Base-by-base conservation (phyloP, 2,113 vertebrate species). In the Montifringilla adamsi region DNA sequence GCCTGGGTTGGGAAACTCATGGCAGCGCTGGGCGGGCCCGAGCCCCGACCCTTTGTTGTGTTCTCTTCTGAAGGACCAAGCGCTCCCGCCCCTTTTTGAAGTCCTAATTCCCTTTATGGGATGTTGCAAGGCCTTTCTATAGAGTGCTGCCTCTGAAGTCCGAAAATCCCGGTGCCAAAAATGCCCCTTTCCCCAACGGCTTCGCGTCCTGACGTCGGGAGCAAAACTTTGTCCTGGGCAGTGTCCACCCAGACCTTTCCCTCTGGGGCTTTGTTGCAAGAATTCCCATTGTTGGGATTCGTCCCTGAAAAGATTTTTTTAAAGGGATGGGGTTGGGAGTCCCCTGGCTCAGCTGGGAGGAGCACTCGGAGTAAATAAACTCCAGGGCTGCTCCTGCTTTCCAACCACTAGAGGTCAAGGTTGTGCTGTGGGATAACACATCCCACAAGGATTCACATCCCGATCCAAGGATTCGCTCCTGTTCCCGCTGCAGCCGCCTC, bases 351-450 rank as follows among this genome's bases (percentile, higher is more conserved):
- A 7, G 70, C 66, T 1, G 3, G 39, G 31, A 47, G 47, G 47
- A 62, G 37, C 41, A 0, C 44, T 84, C 5, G 41, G 23, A n/a
- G 52, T n/a, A 6, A 67, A 50, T 6, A 1, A 74, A 15, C n/a
- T 11, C 13, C 47, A 4, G 31, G 19, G 80, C 10, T 92, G 0
- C 83, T 90, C 21, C 84, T 67, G 50, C 64, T 50, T 58, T 8
- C 10, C 49, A 23, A 4, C 98, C 98, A 62, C 98, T 97, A 98
- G 98, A 98, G 97, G 98, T 98, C 98, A 98, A 97, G 93, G 77
- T 97, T 97, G 96, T 70, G 88, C 96, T 58, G 8, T 10, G 75
- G 39, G 69, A 68, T 37, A 22, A 4, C 26, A 0, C 22, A 4
- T 84, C 58, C 81, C 33, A 0, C 53, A 15, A 27, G 35, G 64